Evolutionary conservation across 2,888 invertebrate species (phyloP), one percentile per base, ranked within the genome.

Genomic region (Palloptera scutellata): DNA sequence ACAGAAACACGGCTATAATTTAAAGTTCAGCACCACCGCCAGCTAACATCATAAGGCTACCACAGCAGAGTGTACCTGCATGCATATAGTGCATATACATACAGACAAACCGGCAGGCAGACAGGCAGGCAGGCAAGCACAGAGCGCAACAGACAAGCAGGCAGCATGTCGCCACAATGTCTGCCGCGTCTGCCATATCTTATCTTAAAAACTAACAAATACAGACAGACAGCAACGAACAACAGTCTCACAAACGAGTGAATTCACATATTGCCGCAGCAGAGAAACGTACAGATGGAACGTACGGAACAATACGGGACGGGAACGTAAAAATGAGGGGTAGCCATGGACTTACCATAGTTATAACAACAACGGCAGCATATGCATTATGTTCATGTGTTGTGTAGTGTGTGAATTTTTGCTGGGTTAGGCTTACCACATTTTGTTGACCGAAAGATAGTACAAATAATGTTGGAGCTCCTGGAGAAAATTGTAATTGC

Each of bases 151-250:
- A 69, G 68, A 60, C 67, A 69, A 40, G 43, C 64, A 65, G 64
- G 61, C 72, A 67, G 69, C 74, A 71, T 82, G 81, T 82, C 81
- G 81, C 81, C 81, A 81, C 79, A 76, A 76, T 82, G 81, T 81
- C 81, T 82, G 76, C 80, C 76, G 73, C 77, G 83, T 81, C 81
- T 74, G 77, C 75, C 80, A 79, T 81, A 81, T 81, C 83, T 80
- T 81, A 82, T 81, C 81, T 81, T 61, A 53, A 60, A 70, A 67
- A 64, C 68, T 61, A 63, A 70, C 54, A 69, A 66, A 55, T 58
- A 53, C 67, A 45, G 40, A 71, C 70, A 73, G 70, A 73, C 75
- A 73, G 72, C 68, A 68, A 55, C 60, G 41, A 66, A 63, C 52
- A 67, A 55, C 61, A 57, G 62, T 73, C 75, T 69, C 77, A 78